Percentiles rank a stretch among this genome's conserved stretches.
phyloP scores from a whole-genome alignment of 2,888 invertebrate genomes.

The Drosophila leonis region DNA sequence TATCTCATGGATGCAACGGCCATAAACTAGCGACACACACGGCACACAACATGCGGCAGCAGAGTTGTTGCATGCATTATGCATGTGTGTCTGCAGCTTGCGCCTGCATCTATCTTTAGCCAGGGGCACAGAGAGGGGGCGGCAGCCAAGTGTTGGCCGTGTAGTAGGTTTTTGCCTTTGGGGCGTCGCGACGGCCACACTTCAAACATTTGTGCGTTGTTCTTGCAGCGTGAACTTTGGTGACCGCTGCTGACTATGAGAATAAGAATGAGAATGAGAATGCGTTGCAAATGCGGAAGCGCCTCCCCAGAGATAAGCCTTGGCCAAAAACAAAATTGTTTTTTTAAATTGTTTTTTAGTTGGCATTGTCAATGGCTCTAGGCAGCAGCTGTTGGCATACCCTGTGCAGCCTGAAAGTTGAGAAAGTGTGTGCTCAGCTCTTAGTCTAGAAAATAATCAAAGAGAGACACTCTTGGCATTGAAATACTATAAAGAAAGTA shows the following conservation, averaged over 20 bases:
- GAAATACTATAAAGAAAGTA: background rate
- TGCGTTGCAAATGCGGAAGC: constrained; percentile 74
- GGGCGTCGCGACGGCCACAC: constrained; percentile 62
- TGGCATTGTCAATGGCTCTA: constrained; percentile 52
- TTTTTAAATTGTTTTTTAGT: constrained; percentile 24
- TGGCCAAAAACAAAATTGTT: constrained; percentile 44
- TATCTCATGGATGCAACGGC: constrained; percentile 63
- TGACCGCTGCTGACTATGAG: constrained; percentile 53
- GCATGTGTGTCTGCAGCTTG: constrained; percentile 46
- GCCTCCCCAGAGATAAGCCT: constrained; percentile 71
- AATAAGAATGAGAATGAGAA: constrained; percentile 55
- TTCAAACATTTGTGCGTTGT: constrained; percentile 75
- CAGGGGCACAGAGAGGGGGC: background rate
- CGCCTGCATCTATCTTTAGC: constrained; percentile 54
- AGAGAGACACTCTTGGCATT: background rate
- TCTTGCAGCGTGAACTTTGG: constrained; percentile 71
- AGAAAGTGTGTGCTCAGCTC: background rate
- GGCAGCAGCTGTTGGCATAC: constrained; percentile 20
- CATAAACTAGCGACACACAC: constrained; percentile 64
- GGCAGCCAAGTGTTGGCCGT: background rate
- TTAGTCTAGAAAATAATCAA: background rate
- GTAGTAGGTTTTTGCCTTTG: constrained; percentile 18
- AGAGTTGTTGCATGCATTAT: constrained; percentile 56
- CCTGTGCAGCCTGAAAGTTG: background rate
- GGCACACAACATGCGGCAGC: constrained; percentile 33